A percentile compares a stretch with the other conserved stretches of the same genome.
phyloP scores from a whole-genome alignment of 2,888 invertebrate genomes.

The Microplitis deprimator region DNA sequence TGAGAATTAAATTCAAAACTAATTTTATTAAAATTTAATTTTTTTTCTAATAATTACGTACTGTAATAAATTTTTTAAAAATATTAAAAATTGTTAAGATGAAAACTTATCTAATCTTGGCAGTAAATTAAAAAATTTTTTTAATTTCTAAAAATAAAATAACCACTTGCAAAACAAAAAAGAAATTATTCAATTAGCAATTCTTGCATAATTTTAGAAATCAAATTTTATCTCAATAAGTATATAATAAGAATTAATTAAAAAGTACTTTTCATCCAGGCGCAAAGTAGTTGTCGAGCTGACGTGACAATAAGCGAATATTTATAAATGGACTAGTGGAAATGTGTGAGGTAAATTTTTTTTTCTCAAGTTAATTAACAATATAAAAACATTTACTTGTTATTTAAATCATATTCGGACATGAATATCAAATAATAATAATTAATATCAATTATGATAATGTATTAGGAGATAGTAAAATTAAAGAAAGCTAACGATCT shows the following conservation, averaged over 20 bases:
- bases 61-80: too few relatives aligned
- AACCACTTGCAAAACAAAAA: background rate
- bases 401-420: background rate
- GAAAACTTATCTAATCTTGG: too few relatives aligned
- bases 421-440: background rate
- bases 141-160: background rate
- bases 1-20: too few relatives aligned
- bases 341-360: constrained; percentile 19
- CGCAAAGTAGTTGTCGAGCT: background rate
- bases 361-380: background rate
- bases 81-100: too few relatives aligned
- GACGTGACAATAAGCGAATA: background rate
- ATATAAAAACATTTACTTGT: background rate
- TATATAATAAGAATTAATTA: background rate
- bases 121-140: background rate
- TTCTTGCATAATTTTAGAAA: constrained; percentile 17
- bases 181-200: background rate
- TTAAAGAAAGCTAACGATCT: constrained; percentile 35
- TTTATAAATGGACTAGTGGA: background rate
- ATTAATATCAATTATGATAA: background rate
- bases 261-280: background rate
- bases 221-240: background rate
- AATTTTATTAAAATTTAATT: too few relatives aligned
- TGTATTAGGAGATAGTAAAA: background rate
- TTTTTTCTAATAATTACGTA: too few relatives aligned